Evolutionary conservation across 2,113 vertebrate genomes (phyloP), one percentile per base, ranked within the genome.

Genomic region (Corydoras maculifer): DNA sequence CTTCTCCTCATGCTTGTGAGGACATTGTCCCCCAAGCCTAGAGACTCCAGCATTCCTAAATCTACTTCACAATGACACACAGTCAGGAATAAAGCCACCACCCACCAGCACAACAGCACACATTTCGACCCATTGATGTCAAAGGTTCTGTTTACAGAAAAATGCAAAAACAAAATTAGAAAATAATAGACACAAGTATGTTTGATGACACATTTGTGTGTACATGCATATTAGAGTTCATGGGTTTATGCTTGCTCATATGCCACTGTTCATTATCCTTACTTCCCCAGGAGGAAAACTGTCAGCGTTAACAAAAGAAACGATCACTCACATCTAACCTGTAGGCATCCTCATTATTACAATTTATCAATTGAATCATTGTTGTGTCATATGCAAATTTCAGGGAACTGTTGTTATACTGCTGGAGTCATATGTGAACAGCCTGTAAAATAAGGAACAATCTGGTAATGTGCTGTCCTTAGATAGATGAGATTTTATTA

Each of bases 21-120:
- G 70, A 67, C 50, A 57, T 65, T 57, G 65, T 55, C 61, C 69
- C 57, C 67, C 63, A 30, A 65, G 59, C 64, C 18, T 8, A 54
- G 49, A 48, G 53, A 55, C 53, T 32, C 25, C 53, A 70, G 35
- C 15, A 61, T 62, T 25, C 58, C n/a, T 75, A 57, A 76, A 71
- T 77, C 67, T 72, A 60, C 15, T 50, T 57, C 25, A 4, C 57
- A 9, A 65, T 15, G 8, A 53, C 12, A 13, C 12, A 5, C 48
- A 49, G 43, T 50, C 18, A 18, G 9, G 63, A 30, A 48, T 54
- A 32, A 15, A 54, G 18, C 18, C 18, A 25, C 18, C 2, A 25
- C 18, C 18, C 18, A 25, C 18, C 18, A 25, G 18, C 66, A 10
- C 57, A 57, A 35, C 5, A 54, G 14, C 66, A 10, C 35, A 69